Base-by-base conservation (phyloP, 2,113 vertebrate genomes). In the Phylloscopus trochilus region DNA sequence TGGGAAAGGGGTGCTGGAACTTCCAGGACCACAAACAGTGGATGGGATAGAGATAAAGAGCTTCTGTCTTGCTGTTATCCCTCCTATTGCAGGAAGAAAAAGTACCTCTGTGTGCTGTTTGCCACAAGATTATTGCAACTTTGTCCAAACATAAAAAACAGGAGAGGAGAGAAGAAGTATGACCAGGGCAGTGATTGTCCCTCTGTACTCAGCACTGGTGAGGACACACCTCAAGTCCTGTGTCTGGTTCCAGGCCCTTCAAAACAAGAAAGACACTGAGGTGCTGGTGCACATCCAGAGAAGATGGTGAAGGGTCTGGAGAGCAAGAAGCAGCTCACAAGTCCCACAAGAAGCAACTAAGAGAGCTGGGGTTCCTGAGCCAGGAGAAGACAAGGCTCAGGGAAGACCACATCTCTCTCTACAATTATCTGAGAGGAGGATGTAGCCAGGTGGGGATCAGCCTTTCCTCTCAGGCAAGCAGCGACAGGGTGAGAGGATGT, bases 1-100 rank as follows among this genome's bases (percentile, higher is more conserved):
- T 66, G n/a, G 37, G 14, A 37, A 90, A 72, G 7, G 15, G 16
- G 41, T 41, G 39, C n/a, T 2, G 0, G 49, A 90, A 18, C 52
- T 52, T 23, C 31, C 3, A 1, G 8, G 22, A 22, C 5, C 3
- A 4, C 16, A 43, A 53, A 17, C 0, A 2, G 6, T 26, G 22
- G 13, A 41, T 83, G 28, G 37, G 5, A 27, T 16, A 31, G 23
- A 28, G 46, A 90, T 12, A 75, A 86, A 58, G 15, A 13, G 9
- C 15, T 83, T 83, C 75, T 88, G 24, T 2, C 0, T 30, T 46
- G 35, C 9, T 28, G 13, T 35, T 63, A 82, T 67, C 33, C 44
- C 27, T 81, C 31, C n/a, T 21, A 39, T 2, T 11, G 56, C 18
- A 35, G 39, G 69, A 90, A n/a, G 35, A 63, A 46, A 87, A 70